A percentile compares a stretch with the other conserved stretches of the same genome.
Conservation (phyloP, 2,797 vertebrate species). For the Gorsachius magnificus region DNA sequence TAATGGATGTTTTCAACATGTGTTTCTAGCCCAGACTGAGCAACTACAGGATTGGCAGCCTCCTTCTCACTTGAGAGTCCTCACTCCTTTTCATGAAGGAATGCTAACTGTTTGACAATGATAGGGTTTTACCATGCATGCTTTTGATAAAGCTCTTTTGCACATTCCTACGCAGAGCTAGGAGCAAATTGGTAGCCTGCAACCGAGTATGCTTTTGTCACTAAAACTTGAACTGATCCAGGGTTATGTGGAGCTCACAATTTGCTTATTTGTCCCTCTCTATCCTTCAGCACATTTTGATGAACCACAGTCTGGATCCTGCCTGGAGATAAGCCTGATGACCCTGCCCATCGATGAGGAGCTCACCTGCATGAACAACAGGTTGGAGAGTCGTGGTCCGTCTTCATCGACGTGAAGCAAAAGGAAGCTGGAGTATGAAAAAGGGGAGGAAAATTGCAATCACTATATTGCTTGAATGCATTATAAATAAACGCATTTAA, state of each 20-base stretch:
- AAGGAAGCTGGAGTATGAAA: background rate
- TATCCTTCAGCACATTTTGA: background rate
- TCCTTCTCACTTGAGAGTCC: background rate
- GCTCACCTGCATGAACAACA: background rate
- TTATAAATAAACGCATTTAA: background rate
- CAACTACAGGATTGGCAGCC: background rate
- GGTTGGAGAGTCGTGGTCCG: too few relatives aligned
- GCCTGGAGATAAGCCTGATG: background rate
- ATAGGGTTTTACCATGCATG: background rate
- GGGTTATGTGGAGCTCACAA: background rate
- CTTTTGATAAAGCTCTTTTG: background rate
- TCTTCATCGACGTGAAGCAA: background rate
- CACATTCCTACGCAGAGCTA: background rate
- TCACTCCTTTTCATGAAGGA: background rate
- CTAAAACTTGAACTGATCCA: background rate
- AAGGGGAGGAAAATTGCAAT: background rate
- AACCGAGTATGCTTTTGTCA: background rate
- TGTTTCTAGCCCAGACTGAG: background rate
- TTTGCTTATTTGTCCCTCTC: background rate
- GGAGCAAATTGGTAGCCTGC: background rate
- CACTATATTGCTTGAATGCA: background rate
- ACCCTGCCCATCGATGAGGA: fast-evolving
- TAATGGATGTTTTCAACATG: background rate
- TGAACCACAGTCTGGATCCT: background rate
- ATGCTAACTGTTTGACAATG: background rate